A percentile compares a stretch with the other conserved stretches of the same genome.
Evolutionary conservation across 2,113 vertebrate species (phyloP).

Genomic region (Egretta garzetta): DNA sequence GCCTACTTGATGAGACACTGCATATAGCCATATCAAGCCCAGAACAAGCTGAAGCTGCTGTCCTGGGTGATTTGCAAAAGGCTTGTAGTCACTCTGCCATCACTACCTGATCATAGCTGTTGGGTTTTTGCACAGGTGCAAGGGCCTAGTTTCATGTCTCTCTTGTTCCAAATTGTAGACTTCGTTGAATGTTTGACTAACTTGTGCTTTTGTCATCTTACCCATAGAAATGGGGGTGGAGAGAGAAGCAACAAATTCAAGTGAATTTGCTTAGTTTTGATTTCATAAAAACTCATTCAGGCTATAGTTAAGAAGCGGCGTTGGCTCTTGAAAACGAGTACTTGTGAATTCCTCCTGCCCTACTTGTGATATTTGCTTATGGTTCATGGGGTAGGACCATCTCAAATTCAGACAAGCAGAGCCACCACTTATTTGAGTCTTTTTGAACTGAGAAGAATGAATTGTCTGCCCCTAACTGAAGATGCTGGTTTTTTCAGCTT

Average conservation of each 20-base stretch:
- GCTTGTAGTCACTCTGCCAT: neutral
- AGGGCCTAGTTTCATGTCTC: neutral
- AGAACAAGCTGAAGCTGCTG: neutral
- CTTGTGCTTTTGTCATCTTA: neutral
- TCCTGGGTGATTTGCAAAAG: neutral
- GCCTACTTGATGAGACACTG: neutral
- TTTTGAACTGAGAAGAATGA: neutral
- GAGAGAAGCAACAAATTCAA: neutral
- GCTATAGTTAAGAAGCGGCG: neutral
- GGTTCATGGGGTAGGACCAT: neutral
- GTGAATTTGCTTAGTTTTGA: neutral
- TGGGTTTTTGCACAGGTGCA: neutral
- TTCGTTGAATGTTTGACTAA: neutral
- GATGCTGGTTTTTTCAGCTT: constrained; percentile 54
- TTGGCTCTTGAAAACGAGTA: neutral
- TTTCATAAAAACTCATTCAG: neutral
- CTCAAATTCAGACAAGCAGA: neutral
- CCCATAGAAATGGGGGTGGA: neutral
- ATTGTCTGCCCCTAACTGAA: neutral
- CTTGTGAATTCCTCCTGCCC: neutral
- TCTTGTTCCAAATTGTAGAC: neutral
- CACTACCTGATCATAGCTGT: neutral
- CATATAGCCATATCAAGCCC: neutral
- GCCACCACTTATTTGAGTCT: neutral
- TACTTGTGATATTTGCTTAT: neutral